These are phyloP conservation scores for Florisuga fusca DNA, from an alignment of 2,797 vertebrate genomes.

Conservation along the genomic window DNA sequence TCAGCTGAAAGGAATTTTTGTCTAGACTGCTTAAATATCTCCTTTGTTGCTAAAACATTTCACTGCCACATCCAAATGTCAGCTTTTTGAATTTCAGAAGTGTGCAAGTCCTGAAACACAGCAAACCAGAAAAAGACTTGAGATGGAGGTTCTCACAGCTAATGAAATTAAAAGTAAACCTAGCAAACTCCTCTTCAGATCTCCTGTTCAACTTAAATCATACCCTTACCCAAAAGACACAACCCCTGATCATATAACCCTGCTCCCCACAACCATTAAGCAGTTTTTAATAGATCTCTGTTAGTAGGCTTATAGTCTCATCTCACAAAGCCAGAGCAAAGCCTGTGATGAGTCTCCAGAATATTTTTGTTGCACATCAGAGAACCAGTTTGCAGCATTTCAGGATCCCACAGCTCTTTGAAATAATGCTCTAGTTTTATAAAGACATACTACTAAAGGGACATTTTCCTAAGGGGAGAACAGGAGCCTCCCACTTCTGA, in stretches of 20 bases:
- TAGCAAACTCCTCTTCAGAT: neutral
- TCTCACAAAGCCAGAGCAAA: neutral
- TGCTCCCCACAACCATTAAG: neutral
- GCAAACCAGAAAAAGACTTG: neutral
- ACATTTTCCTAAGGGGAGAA: neutral
- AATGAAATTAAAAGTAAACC: neutral
- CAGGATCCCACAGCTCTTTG: neutral
- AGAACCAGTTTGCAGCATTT: neutral
- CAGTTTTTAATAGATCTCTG: neutral
- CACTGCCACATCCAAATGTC: conserved; percentile 2
- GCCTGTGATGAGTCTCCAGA: neutral
- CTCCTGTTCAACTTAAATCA: neutral
- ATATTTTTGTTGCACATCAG: neutral
- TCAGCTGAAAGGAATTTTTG: conserved; percentile 26
- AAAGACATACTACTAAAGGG: neutral
- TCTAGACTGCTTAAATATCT: neutral
- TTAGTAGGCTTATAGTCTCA: neutral
- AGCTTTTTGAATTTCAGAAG: neutral
- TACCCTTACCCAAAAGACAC: neutral
- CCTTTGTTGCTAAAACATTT: conserved; percentile 17
- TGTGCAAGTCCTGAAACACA: neutral
- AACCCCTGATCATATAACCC: neutral
- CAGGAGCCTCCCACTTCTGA: neutral
- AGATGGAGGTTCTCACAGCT: neutral
- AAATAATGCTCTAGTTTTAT: neutral